Evolutionary conservation across 2,797 vertebrate species (phyloP).

Genomic region (Myiothlypis chrysogaster): DNA sequence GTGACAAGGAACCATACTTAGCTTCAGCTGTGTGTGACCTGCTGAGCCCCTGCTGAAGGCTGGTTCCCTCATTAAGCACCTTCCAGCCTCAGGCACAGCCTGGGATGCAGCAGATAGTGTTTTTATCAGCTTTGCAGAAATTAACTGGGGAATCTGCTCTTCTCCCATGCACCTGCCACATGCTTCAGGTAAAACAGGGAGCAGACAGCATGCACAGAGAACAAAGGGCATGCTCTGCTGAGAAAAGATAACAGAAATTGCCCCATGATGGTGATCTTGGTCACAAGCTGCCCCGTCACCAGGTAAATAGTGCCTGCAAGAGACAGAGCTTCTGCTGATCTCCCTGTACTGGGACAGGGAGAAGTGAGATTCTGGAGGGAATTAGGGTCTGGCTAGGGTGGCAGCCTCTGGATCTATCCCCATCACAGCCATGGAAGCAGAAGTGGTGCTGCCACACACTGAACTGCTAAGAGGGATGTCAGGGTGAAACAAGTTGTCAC

Average conservation of each 20-base stretch:
- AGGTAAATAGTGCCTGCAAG: neutral
- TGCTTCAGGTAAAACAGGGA: neutral
- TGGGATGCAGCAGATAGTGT: neutral
- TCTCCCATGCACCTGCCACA: neutral
- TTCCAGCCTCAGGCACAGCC: neutral
- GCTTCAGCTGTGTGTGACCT: neutral
- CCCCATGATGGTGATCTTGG: neutral
- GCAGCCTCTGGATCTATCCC: accelerated
- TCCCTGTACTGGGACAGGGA: neutral
- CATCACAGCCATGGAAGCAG: neutral
- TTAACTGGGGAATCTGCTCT: neutral
- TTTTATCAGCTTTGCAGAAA: neutral
- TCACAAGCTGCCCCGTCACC: neutral
- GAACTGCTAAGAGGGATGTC: neutral
- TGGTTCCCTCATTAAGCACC: neutral
- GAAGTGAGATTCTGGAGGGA: neutral
- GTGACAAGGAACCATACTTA: accelerated
- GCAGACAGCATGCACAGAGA: neutral
- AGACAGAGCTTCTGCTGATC: neutral
- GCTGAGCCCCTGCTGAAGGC: neutral
- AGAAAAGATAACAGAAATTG: neutral
- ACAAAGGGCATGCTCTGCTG: neutral
- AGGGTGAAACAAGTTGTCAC: accelerated
- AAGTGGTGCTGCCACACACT: neutral
- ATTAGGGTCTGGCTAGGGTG: neutral